Conservation (phyloP, 2,888 invertebrate species). For the Plagodis pulveraria region DNA sequence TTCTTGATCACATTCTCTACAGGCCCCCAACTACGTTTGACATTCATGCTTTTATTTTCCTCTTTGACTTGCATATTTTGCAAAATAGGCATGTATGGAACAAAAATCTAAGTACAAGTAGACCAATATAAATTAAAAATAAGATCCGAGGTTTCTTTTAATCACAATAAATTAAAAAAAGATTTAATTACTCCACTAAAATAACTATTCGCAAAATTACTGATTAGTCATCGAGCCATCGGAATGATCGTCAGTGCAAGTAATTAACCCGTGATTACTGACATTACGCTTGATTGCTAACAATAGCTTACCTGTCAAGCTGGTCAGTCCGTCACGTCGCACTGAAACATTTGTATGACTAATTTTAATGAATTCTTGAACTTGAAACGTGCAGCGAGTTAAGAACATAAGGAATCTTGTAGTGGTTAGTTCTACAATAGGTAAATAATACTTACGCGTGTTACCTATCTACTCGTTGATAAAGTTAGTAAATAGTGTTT, state of each 20-base stretch:
- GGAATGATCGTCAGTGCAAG: slow-evolving; percentile 16
- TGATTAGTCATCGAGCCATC: slow-evolving; percentile 30
- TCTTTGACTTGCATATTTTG: too few species aligned
- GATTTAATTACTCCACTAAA: slow-evolving; percentile 2
- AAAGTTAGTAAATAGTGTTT: too few species aligned
- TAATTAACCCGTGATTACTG: slow-evolving; percentile 39
- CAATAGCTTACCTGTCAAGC: slow-evolving; percentile 31
- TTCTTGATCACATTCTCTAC: too few species aligned
- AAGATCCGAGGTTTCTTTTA: not conserved
- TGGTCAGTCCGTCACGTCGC: slow-evolving; percentile 13
- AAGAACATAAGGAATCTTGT: slow-evolving; percentile 5
- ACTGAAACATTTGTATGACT: slow-evolving; percentile 16
- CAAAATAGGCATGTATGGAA: too few species aligned
- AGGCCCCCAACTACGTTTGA: too few species aligned
- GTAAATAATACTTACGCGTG: too few species aligned
- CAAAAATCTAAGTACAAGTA: too few species aligned
- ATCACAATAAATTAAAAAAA: not conserved
- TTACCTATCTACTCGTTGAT: too few species aligned
- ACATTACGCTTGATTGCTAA: slow-evolving; percentile 35
- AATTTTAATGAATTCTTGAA: slow-evolving; percentile 14
- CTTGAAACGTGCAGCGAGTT: slow-evolving; percentile 7
- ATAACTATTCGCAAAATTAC: not conserved
- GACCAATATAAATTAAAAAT: not conserved
- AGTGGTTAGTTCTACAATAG: slow-evolving; percentile 7
- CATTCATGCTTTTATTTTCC: too few species aligned